Evolutionary conservation across 2,113 vertebrate species (phyloP).

Genomic region (Pitta sordida): DNA sequence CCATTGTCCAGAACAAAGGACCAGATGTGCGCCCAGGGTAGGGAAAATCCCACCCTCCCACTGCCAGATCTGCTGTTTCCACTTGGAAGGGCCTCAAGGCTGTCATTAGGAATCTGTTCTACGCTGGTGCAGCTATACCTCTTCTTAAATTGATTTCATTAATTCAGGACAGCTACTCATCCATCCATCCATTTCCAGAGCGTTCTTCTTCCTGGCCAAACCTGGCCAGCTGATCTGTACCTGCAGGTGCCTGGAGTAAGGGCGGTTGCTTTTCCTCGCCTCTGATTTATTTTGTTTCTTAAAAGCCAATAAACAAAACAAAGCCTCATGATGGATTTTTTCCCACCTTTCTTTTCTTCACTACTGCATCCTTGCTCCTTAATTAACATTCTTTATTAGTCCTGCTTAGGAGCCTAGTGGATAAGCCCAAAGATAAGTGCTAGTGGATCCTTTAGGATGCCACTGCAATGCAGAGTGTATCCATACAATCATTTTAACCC

Average conservation of each 20-base stretch:
- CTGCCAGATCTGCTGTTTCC: neutral
- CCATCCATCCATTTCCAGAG: neutral
- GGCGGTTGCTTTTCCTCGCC: neutral
- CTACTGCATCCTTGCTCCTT: fast-evolving
- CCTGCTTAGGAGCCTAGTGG: neutral
- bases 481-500: neutral
- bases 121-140: neutral
- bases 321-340: neutral
- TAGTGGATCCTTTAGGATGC: neutral
- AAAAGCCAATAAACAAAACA: neutral
- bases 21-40: neutral
- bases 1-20: slow-evolving; percentile 1
- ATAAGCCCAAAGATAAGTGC: neutral
- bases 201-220: neutral
- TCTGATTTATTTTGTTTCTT: neutral
- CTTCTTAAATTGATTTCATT: neutral
- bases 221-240: neutral
- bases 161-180: neutral
- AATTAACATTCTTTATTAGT: neutral
- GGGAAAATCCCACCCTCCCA: neutral
- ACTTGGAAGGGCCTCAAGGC: neutral
- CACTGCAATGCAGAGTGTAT: neutral
- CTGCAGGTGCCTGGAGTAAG: neutral
- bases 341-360: neutral
- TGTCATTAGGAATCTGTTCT: neutral